Percentiles rank a stretch among this genome's conserved stretches.
These are phyloP conservation scores for Isurus oxyrinchus DNA, from an alignment of 2,113 vertebrate genomes.

Conservation along the genomic window DNA sequence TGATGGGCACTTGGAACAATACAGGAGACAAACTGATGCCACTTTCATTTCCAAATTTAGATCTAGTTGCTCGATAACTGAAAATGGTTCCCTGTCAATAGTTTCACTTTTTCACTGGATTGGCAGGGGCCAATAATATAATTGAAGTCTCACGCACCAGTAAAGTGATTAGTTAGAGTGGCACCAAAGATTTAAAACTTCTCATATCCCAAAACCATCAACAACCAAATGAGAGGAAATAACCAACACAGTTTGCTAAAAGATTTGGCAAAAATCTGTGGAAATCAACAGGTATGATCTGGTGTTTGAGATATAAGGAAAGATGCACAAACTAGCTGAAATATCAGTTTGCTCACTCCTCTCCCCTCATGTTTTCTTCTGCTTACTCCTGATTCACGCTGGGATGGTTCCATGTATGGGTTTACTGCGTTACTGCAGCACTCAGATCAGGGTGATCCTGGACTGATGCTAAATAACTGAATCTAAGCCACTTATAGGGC, in stretches of 20 bases:
- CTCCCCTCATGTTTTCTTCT: background rate
- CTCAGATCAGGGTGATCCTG: background rate
- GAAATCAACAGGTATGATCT: background rate
- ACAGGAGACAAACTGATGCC: background rate
- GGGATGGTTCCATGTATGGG: background rate
- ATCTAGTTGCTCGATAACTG: too few relatives aligned
- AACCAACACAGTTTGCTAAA: background rate
- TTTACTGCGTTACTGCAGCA: background rate
- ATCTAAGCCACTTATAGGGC: background rate
- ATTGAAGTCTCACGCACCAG: background rate
- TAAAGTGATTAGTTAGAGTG: background rate
- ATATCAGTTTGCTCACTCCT: background rate
- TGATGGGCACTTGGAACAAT: background rate
- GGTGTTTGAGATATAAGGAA: background rate
- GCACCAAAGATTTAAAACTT: background rate
- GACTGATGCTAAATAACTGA: background rate
- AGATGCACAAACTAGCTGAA: background rate
- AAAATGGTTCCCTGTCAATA: background rate
- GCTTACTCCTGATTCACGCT: background rate
- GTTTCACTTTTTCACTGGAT: background rate
- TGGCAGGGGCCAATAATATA: background rate
- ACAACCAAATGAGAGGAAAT: background rate
- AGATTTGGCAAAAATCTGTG: background rate
- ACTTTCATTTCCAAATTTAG: background rate
- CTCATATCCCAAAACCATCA: background rate